Evolutionary conservation across 2,113 vertebrate genomes (phyloP).

Genomic region (Thalassarche chlororhynchos): DNA sequence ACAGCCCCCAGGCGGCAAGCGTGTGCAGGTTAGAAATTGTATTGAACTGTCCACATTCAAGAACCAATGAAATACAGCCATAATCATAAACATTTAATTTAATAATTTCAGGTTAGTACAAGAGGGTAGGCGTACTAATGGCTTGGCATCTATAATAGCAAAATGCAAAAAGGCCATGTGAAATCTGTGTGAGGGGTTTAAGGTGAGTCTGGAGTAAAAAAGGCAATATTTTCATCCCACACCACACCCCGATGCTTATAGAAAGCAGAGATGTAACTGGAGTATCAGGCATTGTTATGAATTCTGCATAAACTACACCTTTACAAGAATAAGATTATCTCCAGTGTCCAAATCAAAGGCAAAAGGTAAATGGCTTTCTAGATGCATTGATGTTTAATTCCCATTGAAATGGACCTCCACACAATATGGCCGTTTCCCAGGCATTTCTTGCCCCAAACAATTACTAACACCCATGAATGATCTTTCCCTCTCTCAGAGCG

Average conservation of each 20-base stretch:
- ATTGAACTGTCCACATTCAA: constrained; percentile 62
- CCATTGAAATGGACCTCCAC: not conserved
- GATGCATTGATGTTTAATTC: not conserved
- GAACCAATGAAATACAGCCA: constrained; percentile 38
- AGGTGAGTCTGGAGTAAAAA: constrained; percentile 19
- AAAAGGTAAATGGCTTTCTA: not conserved
- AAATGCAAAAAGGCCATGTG: not conserved
- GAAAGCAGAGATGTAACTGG: not conserved
- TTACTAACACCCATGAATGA: not conserved
- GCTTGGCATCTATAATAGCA: not conserved
- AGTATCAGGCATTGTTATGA: not conserved
- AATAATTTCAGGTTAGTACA: constrained; percentile 57
- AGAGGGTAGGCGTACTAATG: not conserved
- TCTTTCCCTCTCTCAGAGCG: not conserved
- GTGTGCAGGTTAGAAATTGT: constrained; percentile 39
- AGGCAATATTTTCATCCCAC: not conserved
- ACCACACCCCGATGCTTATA: not conserved
- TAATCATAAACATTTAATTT: not conserved
- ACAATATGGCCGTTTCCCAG: not conserved
- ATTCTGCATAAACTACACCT: not conserved
- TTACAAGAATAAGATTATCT: not conserved
- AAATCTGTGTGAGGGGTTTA: not conserved
- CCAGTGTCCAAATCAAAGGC: not conserved
- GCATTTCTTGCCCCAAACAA: not conserved
- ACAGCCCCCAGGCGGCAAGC: constrained; percentile 43